Base-by-base conservation (phyloP, 2,888 invertebrate species). In the Xanthia icteritia region DNA sequence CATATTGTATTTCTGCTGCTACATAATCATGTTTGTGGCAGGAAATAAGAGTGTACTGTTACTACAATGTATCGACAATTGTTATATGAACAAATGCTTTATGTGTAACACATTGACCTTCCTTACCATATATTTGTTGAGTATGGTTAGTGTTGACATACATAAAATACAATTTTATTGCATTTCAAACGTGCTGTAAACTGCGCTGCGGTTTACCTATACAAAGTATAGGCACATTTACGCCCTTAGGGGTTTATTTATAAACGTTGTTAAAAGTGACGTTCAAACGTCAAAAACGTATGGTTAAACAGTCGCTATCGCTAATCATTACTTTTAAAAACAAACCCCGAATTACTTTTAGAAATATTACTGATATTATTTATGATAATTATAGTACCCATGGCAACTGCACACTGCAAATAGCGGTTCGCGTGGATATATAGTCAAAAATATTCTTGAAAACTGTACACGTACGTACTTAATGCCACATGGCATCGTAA, bases 61-160 rank as follows among this genome's bases (percentile, higher is more conserved):
- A 76, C 86, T 72, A 83, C 80, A 81, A 71, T 84, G 84, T 84
- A 75, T 58, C 65, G 64, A 82, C 85, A 76, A 84, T 85, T 85
- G 81, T 83, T 84, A 65, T 82, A 82, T 76, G 76, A 83, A 84
- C 86, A 86, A 80, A 82, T 68, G 67, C 63, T 78, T 79, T 79
- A 77, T 86, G 72, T 87, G 77, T 79, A 80, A 87, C 85, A 79
- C 84, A 85, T 83, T 85, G 83, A 84, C 83, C 87, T 83, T 84
- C 82, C 83, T 63, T 82, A 88, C 85, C 82, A 83, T 84, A 86
- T 88, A 86, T 78, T 82, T 77, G 83, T 92, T 92, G 92, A 85
- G 91, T 90, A 91, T 91, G 94, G 94, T 94, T 91, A 94, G 94
- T 92, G 78, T 81, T 83, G 87, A 84, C 81, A 82, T 68, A 84